These are phyloP conservation scores for Spinus pinus DNA, from an alignment of 2,797 vertebrate species.

Conservation along the genomic window DNA sequence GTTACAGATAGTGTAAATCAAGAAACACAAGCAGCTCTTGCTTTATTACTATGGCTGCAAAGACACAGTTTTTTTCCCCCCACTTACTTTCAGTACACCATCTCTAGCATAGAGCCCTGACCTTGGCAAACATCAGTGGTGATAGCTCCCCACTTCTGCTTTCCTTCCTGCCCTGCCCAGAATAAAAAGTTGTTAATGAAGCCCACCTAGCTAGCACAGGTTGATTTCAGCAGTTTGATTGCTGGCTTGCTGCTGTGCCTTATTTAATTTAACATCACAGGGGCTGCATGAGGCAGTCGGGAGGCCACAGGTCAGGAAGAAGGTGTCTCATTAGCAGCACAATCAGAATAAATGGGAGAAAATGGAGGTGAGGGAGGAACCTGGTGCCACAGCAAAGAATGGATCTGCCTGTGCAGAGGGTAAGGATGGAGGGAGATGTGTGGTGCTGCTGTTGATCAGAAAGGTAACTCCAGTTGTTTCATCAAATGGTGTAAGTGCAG, in stretches of 20 bases:
- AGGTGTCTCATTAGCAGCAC: constrained; percentile 37
- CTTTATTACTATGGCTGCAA: neutral
- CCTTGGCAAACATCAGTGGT: neutral
- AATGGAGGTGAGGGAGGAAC: neutral
- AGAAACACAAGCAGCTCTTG: neutral
- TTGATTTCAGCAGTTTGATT: constrained; percentile 2
- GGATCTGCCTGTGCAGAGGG: neutral
- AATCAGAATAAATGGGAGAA: neutral
- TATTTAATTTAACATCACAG: neutral
- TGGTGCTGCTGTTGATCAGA: neutral
- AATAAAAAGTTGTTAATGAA: neutral
- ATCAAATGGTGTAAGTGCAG: neutral
- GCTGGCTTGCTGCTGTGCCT: constrained; percentile 15
- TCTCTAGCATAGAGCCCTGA: neutral
- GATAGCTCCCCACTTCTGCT: neutral
- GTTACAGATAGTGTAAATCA: neutral
- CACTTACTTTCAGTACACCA: neutral
- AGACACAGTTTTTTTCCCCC: accelerated
- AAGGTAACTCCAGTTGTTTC: neutral
- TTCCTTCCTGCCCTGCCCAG: neutral
- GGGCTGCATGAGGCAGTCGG: neutral
- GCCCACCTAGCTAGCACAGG: neutral
- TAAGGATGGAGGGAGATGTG: neutral
- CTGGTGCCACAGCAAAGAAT: neutral
- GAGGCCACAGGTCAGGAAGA: constrained; percentile 22